Conservation (phyloP, 2,888 invertebrate genomes). For the Miltochrista miniata region DNA sequence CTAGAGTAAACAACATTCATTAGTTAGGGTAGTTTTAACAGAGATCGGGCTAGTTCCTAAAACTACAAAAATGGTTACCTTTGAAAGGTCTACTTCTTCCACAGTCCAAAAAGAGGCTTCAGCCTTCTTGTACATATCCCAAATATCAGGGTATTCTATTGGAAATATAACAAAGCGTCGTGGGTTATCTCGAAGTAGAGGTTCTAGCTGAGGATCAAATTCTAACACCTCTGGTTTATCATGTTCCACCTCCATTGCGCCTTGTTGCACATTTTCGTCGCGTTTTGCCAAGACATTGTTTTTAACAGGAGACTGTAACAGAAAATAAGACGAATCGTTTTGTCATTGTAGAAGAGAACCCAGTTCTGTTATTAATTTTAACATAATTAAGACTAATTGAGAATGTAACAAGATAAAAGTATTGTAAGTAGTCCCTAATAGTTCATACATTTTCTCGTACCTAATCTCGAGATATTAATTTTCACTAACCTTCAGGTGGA, state of each 20-base stretch:
- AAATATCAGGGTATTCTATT: constrained; percentile 97
- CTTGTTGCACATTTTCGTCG: constrained; percentile 53
- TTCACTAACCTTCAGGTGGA: constrained; percentile 70
- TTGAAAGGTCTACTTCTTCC: constrained; percentile 98
- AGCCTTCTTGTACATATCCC: constrained; percentile 99
- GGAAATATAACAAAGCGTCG: constrained; percentile 97
- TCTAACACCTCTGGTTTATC: constrained; percentile 43
- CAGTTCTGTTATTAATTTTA: too few relatives aligned
- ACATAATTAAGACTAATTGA: too few relatives aligned
- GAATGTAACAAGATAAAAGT: too few relatives aligned
- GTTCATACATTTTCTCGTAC: too few relatives aligned
- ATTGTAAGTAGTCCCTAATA: too few relatives aligned
- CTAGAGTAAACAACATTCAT: constrained; percentile 52
- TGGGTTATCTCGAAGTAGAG: constrained; percentile 95
- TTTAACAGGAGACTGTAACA: constrained; percentile 69
- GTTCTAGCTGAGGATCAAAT: constrained; percentile 91
- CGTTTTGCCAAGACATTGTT: constrained; percentile 59
- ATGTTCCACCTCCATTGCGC: constrained; percentile 61
- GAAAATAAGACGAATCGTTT: background rate
- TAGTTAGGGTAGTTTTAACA: too few relatives aligned
- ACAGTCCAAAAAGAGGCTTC: constrained; percentile 99
- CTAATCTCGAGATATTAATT: background rate
- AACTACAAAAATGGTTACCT: constrained; percentile 70
- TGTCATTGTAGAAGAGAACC: background rate
- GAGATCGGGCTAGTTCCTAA: too few relatives aligned